Evolutionary conservation across 92 coral and sea anemone species (phyloP).

Genomic region (Umimayanthus chanpuru): DNA sequence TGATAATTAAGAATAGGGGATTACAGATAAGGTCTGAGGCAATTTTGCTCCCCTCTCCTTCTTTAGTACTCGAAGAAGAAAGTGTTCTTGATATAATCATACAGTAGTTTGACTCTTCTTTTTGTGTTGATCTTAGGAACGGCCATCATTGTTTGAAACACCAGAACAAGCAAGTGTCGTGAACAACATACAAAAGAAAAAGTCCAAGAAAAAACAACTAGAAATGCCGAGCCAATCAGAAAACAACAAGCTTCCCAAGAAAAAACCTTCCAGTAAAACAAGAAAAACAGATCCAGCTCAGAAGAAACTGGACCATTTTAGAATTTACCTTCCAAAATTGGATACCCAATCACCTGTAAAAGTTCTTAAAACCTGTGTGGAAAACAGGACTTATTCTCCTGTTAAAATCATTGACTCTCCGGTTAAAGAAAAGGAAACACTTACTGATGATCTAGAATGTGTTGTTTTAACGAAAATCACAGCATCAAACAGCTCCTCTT

Average conservation of each 20-base stretch:
- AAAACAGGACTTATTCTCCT: slow-evolving; percentile 38
- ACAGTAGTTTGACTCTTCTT: background rate
- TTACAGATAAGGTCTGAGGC: background rate
- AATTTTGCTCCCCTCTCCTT: background rate
- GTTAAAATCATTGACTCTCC: slow-evolving; percentile 20
- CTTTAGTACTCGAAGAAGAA: background rate
- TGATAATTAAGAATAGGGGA: too few relatives aligned
- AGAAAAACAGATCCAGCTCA: slow-evolving; percentile 68
- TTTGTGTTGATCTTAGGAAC: slow-evolving; percentile 2
- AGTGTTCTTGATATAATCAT: background rate
- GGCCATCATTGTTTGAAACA: slow-evolving; percentile 12
- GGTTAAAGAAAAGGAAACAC: background rate
- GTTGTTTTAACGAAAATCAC: background rate
- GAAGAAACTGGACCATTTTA: slow-evolving; percentile 71
- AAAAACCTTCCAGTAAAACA: slow-evolving; percentile 31
- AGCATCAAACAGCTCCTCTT: background rate
- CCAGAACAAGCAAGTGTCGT: background rate
- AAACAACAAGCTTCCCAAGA: slow-evolving; percentile 17
- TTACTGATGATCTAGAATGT: background rate
- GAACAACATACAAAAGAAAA: slow-evolving; percentile 32
- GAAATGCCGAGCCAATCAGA: slow-evolving; percentile 45
- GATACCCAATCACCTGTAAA: slow-evolving; percentile 27
- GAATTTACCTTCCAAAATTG: slow-evolving; percentile 47
- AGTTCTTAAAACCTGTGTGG: background rate
- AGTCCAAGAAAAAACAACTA: slow-evolving; percentile 15